Percentiles rank a stretch among this genome's conserved stretches.
phyloP scores from a whole-genome alignment of 37 sponge, comb jelly and placozoan genomes.

The Beroe ovata region DNA sequence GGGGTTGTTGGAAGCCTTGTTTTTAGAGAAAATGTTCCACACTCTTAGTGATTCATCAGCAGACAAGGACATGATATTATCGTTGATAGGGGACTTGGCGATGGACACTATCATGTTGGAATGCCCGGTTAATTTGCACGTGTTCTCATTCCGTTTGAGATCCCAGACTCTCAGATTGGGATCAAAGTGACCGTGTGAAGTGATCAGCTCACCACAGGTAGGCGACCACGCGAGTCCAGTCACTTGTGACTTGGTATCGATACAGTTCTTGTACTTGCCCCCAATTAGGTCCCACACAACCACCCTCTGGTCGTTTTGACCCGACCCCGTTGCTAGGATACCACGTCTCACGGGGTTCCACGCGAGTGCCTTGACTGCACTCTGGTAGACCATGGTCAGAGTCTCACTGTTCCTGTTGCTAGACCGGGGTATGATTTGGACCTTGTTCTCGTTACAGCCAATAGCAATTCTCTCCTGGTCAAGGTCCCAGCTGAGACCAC shows the following conservation, averaged over 20 bases:
- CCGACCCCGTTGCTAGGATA: slow-evolving; percentile 27
- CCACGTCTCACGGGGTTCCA: slow-evolving; percentile 26
- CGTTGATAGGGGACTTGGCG: slow-evolving; percentile 38
- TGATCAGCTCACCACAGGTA: not conserved
- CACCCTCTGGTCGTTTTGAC: slow-evolving; percentile 58
- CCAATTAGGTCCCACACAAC: slow-evolving; percentile 53
- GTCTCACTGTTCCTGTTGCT: not conserved
- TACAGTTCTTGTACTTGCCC: slow-evolving; percentile 53
- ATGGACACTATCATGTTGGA: slow-evolving; percentile 62
- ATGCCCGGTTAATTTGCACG: slow-evolving; percentile 28
- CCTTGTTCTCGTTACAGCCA: slow-evolving; percentile 66
- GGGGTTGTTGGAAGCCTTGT: not conserved
- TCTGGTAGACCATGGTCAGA: slow-evolving; percentile 61
- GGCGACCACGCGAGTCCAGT: slow-evolving; percentile 63
- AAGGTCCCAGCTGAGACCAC: slow-evolving; percentile 26
- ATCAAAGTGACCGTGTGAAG: slow-evolving; percentile 61
- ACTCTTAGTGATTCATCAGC: slow-evolving; percentile 55
- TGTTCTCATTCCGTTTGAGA: slow-evolving; percentile 15
- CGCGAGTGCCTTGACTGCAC: slow-evolving; percentile 52
- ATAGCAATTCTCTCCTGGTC: slow-evolving; percentile 20
- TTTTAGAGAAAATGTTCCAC: slow-evolving; percentile 46
- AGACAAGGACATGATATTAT: slow-evolving; percentile 39
- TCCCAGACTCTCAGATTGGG: slow-evolving; percentile 61
- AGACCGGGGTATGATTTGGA: not conserved
- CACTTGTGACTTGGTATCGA: slow-evolving; percentile 64